A percentile compares a stretch with the other conserved stretches of the same genome.
Evolutionary conservation across 2,797 vertebrate genomes (phyloP).

Genomic region (Karalla daura): DNA sequence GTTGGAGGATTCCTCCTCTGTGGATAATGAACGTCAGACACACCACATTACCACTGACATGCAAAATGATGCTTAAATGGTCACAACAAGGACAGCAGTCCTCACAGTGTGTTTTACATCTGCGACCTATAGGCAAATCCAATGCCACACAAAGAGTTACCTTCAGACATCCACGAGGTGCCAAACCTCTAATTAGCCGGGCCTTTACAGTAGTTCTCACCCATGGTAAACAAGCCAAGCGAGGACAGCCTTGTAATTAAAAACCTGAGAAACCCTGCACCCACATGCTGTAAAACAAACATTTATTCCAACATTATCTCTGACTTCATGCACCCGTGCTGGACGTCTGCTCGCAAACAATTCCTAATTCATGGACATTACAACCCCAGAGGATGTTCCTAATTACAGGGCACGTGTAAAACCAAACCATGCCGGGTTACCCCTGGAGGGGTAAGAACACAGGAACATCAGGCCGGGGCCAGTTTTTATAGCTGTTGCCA

Average conservation of each 20-base stretch:
- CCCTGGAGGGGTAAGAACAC: constrained; percentile 66
- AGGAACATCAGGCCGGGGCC: constrained; percentile 67
- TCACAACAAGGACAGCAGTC: constrained; percentile 5
- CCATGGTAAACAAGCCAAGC: constrained; percentile 48
- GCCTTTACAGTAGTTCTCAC: constrained; percentile 54
- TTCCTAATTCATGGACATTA: constrained; percentile 68
- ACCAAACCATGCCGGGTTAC: constrained; percentile 61
- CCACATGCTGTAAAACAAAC: constrained; percentile 41
- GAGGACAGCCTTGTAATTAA: constrained; percentile 62
- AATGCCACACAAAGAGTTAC: constrained; percentile 29
- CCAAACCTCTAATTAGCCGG: constrained; percentile 59
- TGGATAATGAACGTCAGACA: background rate
- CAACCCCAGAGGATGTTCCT: constrained; percentile 72
- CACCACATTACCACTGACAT: background rate
- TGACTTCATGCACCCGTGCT: constrained; percentile 31
- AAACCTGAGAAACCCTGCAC: constrained; percentile 31
- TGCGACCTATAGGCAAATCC: constrained; percentile 23
- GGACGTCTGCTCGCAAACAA: constrained; percentile 57
- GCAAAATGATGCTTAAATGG: background rate
- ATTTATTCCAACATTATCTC: constrained; percentile 28
- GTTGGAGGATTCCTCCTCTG: background rate
- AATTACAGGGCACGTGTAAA: constrained; percentile 73
- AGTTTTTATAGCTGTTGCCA: constrained; percentile 73
- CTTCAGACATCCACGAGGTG: constrained; percentile 45
- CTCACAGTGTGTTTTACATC: constrained; percentile 15